Evolutionary conservation across 2,113 vertebrate genomes (phyloP).

Genomic region (Carollia perspicillata): DNA sequence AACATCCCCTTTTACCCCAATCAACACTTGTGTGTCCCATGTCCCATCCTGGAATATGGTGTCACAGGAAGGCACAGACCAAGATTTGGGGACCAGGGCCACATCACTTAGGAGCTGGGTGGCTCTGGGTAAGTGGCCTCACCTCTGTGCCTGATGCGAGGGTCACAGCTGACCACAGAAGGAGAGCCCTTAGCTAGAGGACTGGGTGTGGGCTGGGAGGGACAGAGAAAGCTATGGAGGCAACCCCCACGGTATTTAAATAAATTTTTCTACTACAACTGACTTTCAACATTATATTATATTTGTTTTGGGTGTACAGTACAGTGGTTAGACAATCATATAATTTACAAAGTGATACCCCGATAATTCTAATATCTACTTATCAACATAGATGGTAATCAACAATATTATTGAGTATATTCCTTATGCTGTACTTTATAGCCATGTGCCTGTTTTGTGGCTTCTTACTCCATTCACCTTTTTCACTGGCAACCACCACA

Average conservation of each 20-base stretch:
- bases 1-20: too few relatives aligned
- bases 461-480: not conserved
- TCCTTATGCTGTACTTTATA: not conserved
- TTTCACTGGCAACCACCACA: not conserved
- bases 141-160: not conserved
- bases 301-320: not conserved
- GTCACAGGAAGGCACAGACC: not conserved
- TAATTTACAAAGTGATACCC: not conserved
- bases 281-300: not conserved
- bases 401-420: not conserved
- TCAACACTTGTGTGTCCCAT: fast-evolving
- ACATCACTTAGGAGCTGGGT: not conserved
- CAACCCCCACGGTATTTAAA: not conserved
- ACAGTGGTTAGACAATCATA: not conserved
- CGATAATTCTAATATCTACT: not conserved
- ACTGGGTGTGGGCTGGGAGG: not conserved
- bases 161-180: not conserved
- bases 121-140: not conserved
- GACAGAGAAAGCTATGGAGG: not conserved
- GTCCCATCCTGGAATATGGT: fast-evolving
- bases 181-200: not conserved
- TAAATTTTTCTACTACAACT: not conserved
- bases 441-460: not conserved
- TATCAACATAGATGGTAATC: not conserved
- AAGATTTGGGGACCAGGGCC: not conserved